Conservation (phyloP, 2,888 invertebrate genomes). For the Odontomyia ornata region DNA sequence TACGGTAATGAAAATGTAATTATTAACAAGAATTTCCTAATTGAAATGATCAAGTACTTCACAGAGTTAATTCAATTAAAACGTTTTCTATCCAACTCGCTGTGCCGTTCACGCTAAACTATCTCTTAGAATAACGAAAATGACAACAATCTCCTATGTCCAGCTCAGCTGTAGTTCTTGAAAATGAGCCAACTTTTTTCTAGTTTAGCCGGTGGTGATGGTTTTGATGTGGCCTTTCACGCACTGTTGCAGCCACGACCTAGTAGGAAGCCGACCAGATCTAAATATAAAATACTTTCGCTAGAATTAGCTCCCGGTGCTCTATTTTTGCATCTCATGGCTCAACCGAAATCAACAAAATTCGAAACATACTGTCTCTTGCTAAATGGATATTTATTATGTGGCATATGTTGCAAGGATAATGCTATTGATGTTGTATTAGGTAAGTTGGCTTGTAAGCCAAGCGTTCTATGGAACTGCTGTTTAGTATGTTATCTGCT, state of each 20-base stretch:
- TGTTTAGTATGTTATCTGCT: no score
- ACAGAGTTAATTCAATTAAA: no score
- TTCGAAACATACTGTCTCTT: background rate
- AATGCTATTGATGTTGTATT: background rate
- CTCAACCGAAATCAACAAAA: constrained; percentile 18
- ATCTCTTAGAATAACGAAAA: no score
- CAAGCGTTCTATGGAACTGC: no score
- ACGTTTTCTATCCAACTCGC: no score
- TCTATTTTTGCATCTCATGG: constrained; percentile 46
- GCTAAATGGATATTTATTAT: background rate
- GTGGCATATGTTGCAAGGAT: no score
- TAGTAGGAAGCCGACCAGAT: constrained; percentile 38
- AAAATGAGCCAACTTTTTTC: constrained; percentile 31
- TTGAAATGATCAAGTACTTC: no score
- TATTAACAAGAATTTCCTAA: no score
- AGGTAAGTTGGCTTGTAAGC: background rate
- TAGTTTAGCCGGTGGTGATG: background rate
- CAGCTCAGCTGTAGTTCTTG: constrained; percentile 44
- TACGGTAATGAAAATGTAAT: no score
- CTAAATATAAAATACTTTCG: constrained; percentile 48
- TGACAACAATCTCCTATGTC: background rate
- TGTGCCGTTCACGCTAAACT: no score
- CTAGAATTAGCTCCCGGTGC: constrained; percentile 48
- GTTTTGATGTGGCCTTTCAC: constrained; percentile 31
- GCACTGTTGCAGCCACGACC: constrained; percentile 36